Evolutionary conservation across 2,888 invertebrate genomes (phyloP).

Genomic region (Agrotis segetum): DNA sequence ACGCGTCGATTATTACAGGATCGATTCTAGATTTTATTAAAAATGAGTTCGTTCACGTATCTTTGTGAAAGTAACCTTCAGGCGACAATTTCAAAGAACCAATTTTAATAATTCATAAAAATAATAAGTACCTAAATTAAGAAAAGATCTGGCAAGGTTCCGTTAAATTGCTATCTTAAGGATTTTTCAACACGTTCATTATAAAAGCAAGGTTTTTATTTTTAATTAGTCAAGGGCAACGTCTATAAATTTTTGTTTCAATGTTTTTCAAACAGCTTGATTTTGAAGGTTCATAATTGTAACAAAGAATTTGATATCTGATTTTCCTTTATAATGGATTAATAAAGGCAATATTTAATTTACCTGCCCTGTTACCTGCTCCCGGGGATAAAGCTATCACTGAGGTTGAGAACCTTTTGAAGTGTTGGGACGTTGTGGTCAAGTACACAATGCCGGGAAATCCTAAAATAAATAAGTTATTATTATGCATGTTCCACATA

Average conservation of each 20-base stretch:
- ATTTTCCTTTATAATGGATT: neutral
- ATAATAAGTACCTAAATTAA: neutral
- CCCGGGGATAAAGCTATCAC: neutral
- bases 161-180: neutral
- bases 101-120: slow-evolving; percentile 7
- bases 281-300: neutral
- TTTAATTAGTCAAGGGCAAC: neutral
- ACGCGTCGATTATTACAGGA: slow-evolving; percentile 27
- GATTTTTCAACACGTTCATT: slow-evolving; percentile 2
- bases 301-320: neutral
- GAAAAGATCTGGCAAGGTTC: neutral
- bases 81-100: neutral
- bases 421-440: slow-evolving; percentile 1
- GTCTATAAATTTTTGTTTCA: neutral
- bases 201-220: neutral
- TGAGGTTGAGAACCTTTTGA: slow-evolving; percentile 11
- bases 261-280: neutral
- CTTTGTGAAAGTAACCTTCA: slow-evolving; percentile 22
- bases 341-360: neutral
- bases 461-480: slow-evolving; percentile 5
- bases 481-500: neutral
- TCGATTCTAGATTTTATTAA: slow-evolving; percentile 28
- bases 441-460: neutral
- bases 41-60: slow-evolving; percentile 28
- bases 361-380: neutral